phyloP scores from a whole-genome alignment of 2,113 vertebrate genomes.

The Phalacrocorax pelagicus region DNA sequence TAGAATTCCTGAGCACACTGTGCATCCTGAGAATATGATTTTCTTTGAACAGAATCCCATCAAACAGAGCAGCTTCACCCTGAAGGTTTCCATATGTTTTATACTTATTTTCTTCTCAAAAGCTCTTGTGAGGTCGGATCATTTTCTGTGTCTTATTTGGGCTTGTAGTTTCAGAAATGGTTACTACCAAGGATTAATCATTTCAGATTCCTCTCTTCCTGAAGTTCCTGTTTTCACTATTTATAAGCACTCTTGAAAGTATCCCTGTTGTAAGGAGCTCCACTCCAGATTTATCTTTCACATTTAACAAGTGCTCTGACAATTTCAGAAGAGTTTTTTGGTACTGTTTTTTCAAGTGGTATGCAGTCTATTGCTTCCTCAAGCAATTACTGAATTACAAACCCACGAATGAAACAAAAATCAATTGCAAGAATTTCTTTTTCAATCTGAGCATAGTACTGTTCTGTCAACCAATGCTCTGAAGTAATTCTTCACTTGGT shows the following conservation, averaged over 20 bases:
- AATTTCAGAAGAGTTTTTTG: neutral
- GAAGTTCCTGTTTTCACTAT: neutral
- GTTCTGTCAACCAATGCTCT: neutral
- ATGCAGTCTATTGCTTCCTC: neutral
- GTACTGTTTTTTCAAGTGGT: neutral
- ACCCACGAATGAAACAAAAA: slow-evolving; percentile 8
- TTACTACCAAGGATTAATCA: neutral
- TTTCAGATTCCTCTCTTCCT: neutral
- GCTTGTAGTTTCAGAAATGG: neutral
- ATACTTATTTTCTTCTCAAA: neutral
- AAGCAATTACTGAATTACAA: neutral
- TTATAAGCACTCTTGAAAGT: neutral
- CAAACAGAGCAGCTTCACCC: neutral
- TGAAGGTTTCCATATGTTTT: neutral
- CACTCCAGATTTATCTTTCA: neutral
- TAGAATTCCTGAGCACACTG: neutral
- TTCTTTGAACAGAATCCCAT: slow-evolving; percentile 1
- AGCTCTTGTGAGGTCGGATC: slow-evolving; percentile 2
- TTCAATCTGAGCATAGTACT: neutral
- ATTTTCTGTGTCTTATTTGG: neutral
- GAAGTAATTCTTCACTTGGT: neutral
- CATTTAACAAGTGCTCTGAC: neutral
- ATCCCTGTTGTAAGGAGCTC: neutral
- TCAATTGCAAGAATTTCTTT: neutral
- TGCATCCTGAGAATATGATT: neutral